phyloP scores from a whole-genome alignment of 2,797 vertebrate genomes.

The Cossypha dichroa region DNA sequence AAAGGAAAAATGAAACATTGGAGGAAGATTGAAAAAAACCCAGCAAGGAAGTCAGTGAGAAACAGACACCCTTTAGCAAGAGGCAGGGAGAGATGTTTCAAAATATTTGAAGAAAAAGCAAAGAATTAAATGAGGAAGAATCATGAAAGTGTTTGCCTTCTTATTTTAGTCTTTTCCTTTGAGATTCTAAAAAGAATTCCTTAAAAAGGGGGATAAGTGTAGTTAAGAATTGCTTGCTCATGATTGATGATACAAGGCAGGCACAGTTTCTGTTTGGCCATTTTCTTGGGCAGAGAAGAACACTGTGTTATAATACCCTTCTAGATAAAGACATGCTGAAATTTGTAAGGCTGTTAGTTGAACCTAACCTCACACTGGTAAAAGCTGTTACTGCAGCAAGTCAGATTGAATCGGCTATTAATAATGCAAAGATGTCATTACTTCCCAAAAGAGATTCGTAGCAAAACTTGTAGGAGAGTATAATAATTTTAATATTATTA shows the following conservation, averaged over 20 bases:
- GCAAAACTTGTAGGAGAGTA: slow-evolving; percentile 2
- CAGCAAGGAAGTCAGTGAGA: background rate
- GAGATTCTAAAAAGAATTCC: background rate
- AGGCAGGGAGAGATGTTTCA: background rate
- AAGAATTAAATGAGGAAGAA: background rate
- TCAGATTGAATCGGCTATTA: slow-evolving; percentile 61
- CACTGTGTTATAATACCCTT: background rate
- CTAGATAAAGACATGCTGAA: slow-evolving; percentile 13
- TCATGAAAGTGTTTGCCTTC: background rate
- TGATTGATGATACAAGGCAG: background rate
- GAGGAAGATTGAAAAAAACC: background rate
- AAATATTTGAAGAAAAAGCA: background rate
- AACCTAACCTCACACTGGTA: slow-evolving; percentile 54
- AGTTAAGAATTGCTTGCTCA: background rate
- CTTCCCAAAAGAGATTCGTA: slow-evolving; percentile 44
- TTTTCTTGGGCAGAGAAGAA: background rate
- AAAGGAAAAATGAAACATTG: background rate
- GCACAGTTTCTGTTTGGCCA: background rate
- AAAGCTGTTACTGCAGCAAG: slow-evolving; percentile 66
- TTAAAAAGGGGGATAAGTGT: background rate
- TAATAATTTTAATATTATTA: slow-evolving; percentile 33
- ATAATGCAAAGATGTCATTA: slow-evolving; percentile 69
- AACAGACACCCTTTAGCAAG: background rate
- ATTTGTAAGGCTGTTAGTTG: slow-evolving; percentile 49
- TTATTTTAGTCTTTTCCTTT: background rate